Evolutionary conservation across 2,797 vertebrate species (phyloP).

Genomic region (Sylvia borin): DNA sequence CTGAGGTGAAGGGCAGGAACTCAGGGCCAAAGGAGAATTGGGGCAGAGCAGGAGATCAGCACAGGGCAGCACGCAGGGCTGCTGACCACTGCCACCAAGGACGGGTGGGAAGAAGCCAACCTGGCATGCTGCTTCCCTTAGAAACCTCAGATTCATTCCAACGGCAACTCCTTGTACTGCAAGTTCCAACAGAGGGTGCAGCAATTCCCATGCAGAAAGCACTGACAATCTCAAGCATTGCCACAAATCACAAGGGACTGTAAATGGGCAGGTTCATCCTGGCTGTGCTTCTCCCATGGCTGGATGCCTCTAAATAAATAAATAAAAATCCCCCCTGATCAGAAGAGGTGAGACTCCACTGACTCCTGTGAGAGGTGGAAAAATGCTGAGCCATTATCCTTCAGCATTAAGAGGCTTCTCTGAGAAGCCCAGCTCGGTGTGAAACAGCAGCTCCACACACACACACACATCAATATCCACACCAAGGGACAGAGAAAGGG

Average conservation of each 20-base stretch:
- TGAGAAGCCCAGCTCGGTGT: background rate
- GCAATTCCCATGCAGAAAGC: background rate
- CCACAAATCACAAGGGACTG: background rate
- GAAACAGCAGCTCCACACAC: background rate
- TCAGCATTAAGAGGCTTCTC: background rate
- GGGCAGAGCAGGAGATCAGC: background rate
- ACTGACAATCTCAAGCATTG: background rate
- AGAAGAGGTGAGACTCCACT: background rate
- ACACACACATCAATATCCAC: no score
- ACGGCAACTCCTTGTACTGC: rapidly evolving
- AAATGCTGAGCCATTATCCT: background rate
- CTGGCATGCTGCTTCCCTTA: background rate
- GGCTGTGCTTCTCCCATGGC: background rate
- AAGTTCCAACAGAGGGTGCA: background rate
- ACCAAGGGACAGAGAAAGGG: background rate
- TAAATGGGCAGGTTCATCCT: background rate
- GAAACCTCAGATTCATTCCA: background rate
- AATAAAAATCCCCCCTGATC: background rate
- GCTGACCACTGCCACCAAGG: background rate
- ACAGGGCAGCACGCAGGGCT: rapidly evolving
- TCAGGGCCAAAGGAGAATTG: background rate
- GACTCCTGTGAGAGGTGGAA: background rate
- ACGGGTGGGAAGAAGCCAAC: background rate
- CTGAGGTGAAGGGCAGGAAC: background rate
- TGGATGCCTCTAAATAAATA: background rate